Base-by-base conservation (phyloP, 2,888 invertebrate species). In the Melipona beecheii region DNA sequence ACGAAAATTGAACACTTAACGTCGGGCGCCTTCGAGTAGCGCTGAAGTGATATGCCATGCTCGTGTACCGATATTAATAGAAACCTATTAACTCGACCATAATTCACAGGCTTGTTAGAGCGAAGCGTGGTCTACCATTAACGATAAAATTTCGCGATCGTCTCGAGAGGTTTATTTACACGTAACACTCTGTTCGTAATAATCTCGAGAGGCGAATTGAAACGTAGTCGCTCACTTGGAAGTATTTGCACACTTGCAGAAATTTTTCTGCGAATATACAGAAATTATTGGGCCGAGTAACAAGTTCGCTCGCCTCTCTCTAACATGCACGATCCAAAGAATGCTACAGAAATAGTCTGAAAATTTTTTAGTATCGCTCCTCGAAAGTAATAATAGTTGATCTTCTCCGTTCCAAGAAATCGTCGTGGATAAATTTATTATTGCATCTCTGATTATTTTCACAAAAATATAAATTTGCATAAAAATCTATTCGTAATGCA, bases 61-160 rank as follows among this genome's bases (percentile, higher is more conserved):
- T 60, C 17, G 27, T 21, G 49, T 62, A 66, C 36, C n/a, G 70
- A 60, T 84, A 84, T 79, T 84, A 84, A 84, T 84, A 84, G 76
- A 64, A 84, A 65, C 54, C 73, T 71, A 84, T 84, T 84, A 84
- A 68, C 72, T 66, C 27, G 49, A 19, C 65, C 72, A 65, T 84
- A 84, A 66, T 79, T 84, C 84, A 84, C 65, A 9, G 49, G 79
- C 84, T 84, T 62, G 84, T 84, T 84, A 84, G 58, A 52, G 49
- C 27, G 49, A 79, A 84, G 76, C 72, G 31, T 65, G 74, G 54
- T 24, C 65, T 62, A 62, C 49, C 43, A 31, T 62, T 83, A 76
- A 36, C 69, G 75, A 84, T 84, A 79, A 84, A 73, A 81, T 65
- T 69, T 73, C 54, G 6, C 36, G 24, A 64, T 54, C 24, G 64